phyloP scores from a whole-genome alignment of 2,113 vertebrate species.

The Symphodus melops region DNA sequence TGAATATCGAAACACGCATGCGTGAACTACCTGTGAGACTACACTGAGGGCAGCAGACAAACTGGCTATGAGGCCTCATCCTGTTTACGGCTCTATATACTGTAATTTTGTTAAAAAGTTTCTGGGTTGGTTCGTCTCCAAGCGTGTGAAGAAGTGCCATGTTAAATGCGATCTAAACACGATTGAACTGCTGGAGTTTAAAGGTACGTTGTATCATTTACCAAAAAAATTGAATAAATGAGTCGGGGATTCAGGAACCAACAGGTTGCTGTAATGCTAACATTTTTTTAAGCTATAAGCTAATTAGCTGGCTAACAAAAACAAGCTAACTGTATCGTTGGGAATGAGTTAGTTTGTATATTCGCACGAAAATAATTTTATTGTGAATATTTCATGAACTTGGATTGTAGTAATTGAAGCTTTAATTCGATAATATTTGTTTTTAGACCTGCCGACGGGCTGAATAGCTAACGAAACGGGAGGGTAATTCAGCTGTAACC shows the following conservation, averaged over 20 bases:
- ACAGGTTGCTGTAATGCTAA: conserved; percentile 73
- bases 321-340: background rate
- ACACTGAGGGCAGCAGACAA: conserved; percentile 28
- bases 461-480: background rate
- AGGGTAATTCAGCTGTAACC: background rate
- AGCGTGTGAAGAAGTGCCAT: background rate
- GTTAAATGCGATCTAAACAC: conserved; percentile 46
- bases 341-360: background rate
- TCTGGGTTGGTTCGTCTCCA: background rate
- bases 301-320: conserved; percentile 25
- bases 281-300: conserved; percentile 16
- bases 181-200: background rate
- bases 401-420: fast-evolving
- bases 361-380: background rate
- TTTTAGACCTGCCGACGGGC: background rate
- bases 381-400: too few relatives aligned
- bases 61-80: background rate
- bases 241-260: conserved; percentile 12
- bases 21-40: conserved; percentile 47
- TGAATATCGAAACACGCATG: background rate
- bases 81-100: conserved; percentile 42
- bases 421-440: background rate
- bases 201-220: too few relatives aligned
- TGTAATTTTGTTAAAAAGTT: background rate
- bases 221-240: too few relatives aligned